These are phyloP conservation scores for Meghimatium bilineatum DNA, from an alignment of 2,888 invertebrate genomes.

Conservation along the genomic window DNA sequence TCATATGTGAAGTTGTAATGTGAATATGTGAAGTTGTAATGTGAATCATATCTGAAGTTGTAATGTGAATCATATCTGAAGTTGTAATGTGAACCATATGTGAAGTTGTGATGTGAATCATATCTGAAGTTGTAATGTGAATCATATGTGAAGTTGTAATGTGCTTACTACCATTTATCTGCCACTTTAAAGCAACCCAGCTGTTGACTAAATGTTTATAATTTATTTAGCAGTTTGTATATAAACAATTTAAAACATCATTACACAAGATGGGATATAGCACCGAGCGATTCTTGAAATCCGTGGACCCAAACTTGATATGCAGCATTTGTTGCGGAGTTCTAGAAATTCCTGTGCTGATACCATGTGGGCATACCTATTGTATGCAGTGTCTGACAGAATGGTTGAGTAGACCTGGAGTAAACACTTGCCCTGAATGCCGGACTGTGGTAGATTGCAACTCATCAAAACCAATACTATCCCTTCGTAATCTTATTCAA, in stretches of 20 bases:
- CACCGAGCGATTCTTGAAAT: slow-evolving; percentile 57
- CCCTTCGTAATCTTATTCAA: slow-evolving; percentile 71
- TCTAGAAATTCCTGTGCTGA: slow-evolving; percentile 72
- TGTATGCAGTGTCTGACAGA: slow-evolving; percentile 69
- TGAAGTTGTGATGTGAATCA: no score
- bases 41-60: no score
- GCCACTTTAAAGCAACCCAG: no score
- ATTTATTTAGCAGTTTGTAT: background rate
- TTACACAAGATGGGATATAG: slow-evolving; percentile 26
- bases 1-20: no score
- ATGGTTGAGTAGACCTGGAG: slow-evolving; percentile 68
- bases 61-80: no score
- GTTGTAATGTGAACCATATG: no score
- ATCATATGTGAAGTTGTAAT: no score
- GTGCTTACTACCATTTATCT: no score
- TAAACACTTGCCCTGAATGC: slow-evolving; percentile 72
- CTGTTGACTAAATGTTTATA: background rate
- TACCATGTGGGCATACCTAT: slow-evolving; percentile 75
- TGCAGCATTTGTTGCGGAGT: slow-evolving; percentile 74
- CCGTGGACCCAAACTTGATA: slow-evolving; percentile 72
- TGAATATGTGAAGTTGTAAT: no score
- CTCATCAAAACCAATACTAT: slow-evolving; percentile 67
- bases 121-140: no score
- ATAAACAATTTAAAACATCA: background rate
- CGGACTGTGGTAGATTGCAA: slow-evolving; percentile 55